A percentile compares a stretch with the other conserved stretches of the same genome.
Conservation (phyloP, 2,797 vertebrate genomes). For the Mormyrops attenuatus region DNA sequence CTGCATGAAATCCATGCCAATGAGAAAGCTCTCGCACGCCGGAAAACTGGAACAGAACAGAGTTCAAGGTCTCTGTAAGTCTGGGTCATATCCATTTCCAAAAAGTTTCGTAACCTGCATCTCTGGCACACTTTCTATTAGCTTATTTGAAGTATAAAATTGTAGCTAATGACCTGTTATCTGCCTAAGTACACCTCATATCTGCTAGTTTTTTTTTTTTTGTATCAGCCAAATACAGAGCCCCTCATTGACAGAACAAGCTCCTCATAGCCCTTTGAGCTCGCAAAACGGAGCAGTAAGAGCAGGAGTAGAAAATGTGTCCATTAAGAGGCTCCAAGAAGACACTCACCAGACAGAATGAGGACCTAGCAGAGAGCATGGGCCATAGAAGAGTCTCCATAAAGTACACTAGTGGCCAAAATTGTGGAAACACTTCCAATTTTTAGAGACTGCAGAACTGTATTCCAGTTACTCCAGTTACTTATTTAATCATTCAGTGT, state of each 20-base stretch:
- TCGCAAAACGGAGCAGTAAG: not conserved
- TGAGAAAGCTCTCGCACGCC: not conserved
- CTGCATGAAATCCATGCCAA: not conserved
- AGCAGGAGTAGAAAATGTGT: not conserved
- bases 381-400: not conserved
- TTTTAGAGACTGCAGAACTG: not conserved
- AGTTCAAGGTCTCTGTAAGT: constrained; percentile 12
- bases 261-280: not conserved
- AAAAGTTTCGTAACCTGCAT: not conserved
- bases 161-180: not conserved
- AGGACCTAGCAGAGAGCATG: not conserved
- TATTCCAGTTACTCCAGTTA: not conserved
- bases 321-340: not conserved
- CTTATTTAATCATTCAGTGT: not conserved
- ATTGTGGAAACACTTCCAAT: not conserved
- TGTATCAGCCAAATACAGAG: constrained; percentile 23
- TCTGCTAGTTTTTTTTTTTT: constrained; percentile 11
- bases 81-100: not conserved
- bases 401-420: not conserved
- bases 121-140: constrained; percentile 3
- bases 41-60: constrained; percentile 13
- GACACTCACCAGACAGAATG: not conserved
- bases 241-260: constrained; percentile 6
- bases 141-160: not conserved
- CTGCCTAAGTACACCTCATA: constrained; percentile 6